Conservation (phyloP, 1,140 invertebrate genomes). For the Drosophila kohkoa region DNA sequence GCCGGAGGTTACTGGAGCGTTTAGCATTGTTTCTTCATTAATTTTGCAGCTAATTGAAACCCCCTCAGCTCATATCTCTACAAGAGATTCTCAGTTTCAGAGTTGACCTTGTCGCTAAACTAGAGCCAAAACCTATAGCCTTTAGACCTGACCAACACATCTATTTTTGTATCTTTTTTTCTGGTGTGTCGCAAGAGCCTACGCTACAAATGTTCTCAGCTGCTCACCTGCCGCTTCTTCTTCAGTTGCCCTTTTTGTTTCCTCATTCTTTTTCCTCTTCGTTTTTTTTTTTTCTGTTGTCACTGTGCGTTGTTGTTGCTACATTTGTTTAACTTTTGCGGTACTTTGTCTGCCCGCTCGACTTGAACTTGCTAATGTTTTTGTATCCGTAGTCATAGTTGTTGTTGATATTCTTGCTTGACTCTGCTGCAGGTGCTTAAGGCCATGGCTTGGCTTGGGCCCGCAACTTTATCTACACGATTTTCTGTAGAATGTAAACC, state of each 20-base stretch:
- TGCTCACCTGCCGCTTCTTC: slow-evolving; percentile 32
- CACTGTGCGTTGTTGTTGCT: slow-evolving; percentile 61
- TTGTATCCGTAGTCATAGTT: slow-evolving; percentile 8
- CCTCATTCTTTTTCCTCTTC: slow-evolving; percentile 24
- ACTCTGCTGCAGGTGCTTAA: slow-evolving; percentile 19
- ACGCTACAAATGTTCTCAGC: slow-evolving; percentile 22
- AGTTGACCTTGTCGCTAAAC: slow-evolving; percentile 59
- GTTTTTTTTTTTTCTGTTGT: slow-evolving; percentile 32
- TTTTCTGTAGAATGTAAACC: slow-evolving; percentile 62
- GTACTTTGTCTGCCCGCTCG: slow-evolving; percentile 79
- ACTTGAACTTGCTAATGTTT: slow-evolving; percentile 65
- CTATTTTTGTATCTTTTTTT: slow-evolving; percentile 16
- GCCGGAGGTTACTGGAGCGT: slow-evolving; percentile 79
- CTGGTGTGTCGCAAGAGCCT: slow-evolving; percentile 4
- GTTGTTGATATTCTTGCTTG: slow-evolving; percentile 6
- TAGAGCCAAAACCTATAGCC: slow-evolving; percentile 31
- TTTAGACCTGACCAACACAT: slow-evolving; percentile 17
- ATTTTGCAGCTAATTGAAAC: slow-evolving; percentile 75
- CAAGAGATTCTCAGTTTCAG: slow-evolving; percentile 11
- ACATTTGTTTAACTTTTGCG: slow-evolving; percentile 81
- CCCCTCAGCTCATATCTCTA: not conserved
- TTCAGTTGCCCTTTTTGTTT: slow-evolving; percentile 39
- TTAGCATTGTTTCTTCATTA: slow-evolving; percentile 73
- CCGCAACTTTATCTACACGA: slow-evolving; percentile 65
- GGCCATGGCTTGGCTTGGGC: slow-evolving; percentile 36